Evolutionary conservation across 2,797 vertebrate genomes (phyloP), one percentile per base, ranked within the genome.

Genomic region (Pelochelys cantorii): DNA sequence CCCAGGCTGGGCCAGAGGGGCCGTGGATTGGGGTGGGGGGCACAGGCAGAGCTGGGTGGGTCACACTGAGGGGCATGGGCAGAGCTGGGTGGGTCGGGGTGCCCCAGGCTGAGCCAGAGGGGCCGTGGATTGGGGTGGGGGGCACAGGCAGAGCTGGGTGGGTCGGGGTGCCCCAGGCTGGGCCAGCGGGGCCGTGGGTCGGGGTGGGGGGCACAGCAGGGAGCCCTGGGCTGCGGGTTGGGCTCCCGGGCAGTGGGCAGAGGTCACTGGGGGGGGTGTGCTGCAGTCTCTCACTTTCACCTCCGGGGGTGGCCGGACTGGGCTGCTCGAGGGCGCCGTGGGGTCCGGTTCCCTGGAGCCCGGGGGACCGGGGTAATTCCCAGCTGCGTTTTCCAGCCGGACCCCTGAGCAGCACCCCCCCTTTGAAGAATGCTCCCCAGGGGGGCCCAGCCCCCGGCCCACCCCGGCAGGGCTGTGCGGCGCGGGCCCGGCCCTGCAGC

Each of bases 401-500:
- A 12, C 12, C 27, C 60, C 29, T 17, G 29, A 62, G 60, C 60
- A n/a, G 62, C 14, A 31, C 8, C 29, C n/a, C 15, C 15, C 62
- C 31, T 65, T 65, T 65, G 29, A 8, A n/a, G 31, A 65, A n/a
- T 17, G 12, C 60, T 31, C 3, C 60, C 7, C 7, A 3, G 13
- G 60, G 62, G 62, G 2, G 29, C 0, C 1, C 3, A 27, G 75
- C 48, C 34, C 25, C 54, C 18, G 12, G 48, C 75, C 13, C 25
- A 2, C 29, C 53, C 31, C 4, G 18, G 75, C 71, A 0, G 0
- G 84, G 80, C 17, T 56, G 59, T 53, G 23, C 48, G 17, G 53
- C 6, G 77, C 5, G 77, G 0, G 1, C 81, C 89, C 57, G 42
- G 68, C 1, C 71, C 83, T 27, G 92, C 97, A 97, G 96, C 95